A percentile compares a stretch with the other conserved stretches of the same genome.
Evolutionary conservation across 2,113 vertebrate genomes (phyloP).

Genomic region (Toxotes jaculatrix): DNA sequence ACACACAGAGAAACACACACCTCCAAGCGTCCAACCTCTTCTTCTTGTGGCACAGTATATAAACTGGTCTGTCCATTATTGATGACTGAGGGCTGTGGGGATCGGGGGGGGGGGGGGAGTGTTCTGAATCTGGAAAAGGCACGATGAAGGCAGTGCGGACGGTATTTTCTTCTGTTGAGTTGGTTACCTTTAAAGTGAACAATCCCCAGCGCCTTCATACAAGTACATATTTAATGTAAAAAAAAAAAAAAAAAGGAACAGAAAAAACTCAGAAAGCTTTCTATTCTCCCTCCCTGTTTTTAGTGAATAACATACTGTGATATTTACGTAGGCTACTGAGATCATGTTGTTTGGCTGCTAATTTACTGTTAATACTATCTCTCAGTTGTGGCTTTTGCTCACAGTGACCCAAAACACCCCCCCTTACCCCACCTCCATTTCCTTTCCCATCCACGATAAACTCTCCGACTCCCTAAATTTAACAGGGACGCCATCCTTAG

Average conservation of each 20-base stretch:
- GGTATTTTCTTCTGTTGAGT: conserved; percentile 68
- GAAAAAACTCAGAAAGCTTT: conserved; percentile 65
- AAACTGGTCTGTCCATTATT: conserved; percentile 57
- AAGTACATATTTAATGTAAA: conserved; percentile 71
- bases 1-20: conserved; percentile 22
- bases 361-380: conserved; percentile 80
- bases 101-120: conserved; percentile 25
- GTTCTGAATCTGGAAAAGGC: conserved; percentile 51
- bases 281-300: conserved; percentile 77
- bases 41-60: conserved; percentile 42
- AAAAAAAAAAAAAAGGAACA: conserved; percentile 34
- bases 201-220: conserved; percentile 76
- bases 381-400: conserved; percentile 81
- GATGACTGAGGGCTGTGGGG: conserved; percentile 58
- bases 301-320: conserved; percentile 81
- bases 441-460: conserved; percentile 23
- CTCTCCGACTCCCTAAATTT: conserved; percentile 37
- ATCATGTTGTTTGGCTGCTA: conserved; percentile 78
- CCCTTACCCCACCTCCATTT: not conserved
- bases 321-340: conserved; percentile 80
- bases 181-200: conserved; percentile 80
- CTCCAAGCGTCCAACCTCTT: conserved; percentile 23
- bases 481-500: conserved; percentile 50
- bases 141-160: conserved; percentile 67
- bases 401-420: conserved; percentile 59